Base-by-base conservation (phyloP, 2,113 vertebrate genomes). In the Actenoides hombroni region DNA sequence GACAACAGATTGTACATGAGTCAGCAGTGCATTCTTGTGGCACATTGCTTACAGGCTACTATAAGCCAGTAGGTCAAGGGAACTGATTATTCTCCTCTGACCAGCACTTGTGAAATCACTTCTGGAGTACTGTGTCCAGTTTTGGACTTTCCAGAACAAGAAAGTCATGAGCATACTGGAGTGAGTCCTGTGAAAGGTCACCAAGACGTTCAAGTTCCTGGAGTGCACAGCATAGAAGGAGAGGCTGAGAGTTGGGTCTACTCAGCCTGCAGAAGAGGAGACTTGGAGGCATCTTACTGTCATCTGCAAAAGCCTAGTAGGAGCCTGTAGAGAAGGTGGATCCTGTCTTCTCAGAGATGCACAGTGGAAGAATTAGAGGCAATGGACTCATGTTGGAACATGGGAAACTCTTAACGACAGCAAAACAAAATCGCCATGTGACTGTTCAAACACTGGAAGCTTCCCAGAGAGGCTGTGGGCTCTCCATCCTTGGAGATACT, bases 171-270 rank as follows among this genome's bases (percentile, higher is more conserved):
- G 6, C 4, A 5, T 5, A 51, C 15, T 8, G 35, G 25, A 60
- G 11, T 0, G 5, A 80, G 25, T 16, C 35, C n/a, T 42, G 29
- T 48, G 33, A 24, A 33, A 16, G 1, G 10, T 31, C 44, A 64
- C 31, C 39, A 48, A 33, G 63, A 37, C 16, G 4, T 20, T 63
- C 16, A 37, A 51, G 42, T 14, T 31, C 9, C 12, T 61, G 75
- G 7, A 35, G 35, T 17, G 25, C 5, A 6, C 3, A 13, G 1
- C 1, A 3, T 6, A 46, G 13, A 13, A 49, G 51, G n/a, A 70
- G 26, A 46, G 11, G 28, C 49, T 91, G 71, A 39, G 42, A 79
- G n/a, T 25, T 91, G 46, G 10, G 3, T 16, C 81, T 67, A 56
- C 37, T 46, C 81, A 75, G 21, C 9, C 28, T 6, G 11, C 7